Conservation (phyloP, 37 sponge, comb jelly and placozoan genomes). For the Cliona cf. orientalis region DNA sequence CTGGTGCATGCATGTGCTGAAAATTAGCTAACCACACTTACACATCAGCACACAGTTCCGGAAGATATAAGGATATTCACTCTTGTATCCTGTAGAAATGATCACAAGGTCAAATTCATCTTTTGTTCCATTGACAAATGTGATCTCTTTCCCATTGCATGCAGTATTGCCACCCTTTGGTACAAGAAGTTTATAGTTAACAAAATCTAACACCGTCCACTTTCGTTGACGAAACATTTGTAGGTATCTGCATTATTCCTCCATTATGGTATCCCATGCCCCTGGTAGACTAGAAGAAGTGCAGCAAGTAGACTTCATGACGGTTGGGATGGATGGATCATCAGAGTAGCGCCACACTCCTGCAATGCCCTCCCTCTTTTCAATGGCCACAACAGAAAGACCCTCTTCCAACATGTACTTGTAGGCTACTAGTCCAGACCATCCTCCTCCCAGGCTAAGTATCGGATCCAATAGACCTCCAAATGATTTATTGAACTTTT, state of each 20-base stretch:
- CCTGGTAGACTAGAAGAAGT: constrained; percentile 87
- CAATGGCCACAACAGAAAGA: constrained; percentile 82
- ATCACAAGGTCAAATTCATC: constrained; percentile 81
- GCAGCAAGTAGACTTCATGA: constrained; percentile 74
- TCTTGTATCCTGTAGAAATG: constrained; percentile 74
- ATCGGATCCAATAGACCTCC: too few species aligned
- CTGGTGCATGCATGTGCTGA: too few species aligned
- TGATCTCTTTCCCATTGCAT: constrained; percentile 60
- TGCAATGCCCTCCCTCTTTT: constrained; percentile 82
- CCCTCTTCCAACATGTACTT: constrained; percentile 93
- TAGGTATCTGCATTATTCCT: constrained; percentile 67
- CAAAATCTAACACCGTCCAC: constrained; percentile 65
- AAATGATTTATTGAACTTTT: too few species aligned
- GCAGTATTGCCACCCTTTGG: constrained; percentile 69
- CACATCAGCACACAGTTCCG: constrained; percentile 46
- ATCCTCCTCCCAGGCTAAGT: constrained; percentile 94
- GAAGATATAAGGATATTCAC: constrained; percentile 62
- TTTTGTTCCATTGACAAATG: constrained; percentile 63
- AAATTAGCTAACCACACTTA: too few species aligned
- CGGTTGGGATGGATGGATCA: constrained; percentile 68
- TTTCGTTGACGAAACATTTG: constrained; percentile 72
- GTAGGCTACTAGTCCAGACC: constrained; percentile 82
- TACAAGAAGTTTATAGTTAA: constrained; percentile 76
- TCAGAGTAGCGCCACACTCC: constrained; percentile 91
- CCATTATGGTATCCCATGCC: constrained; percentile 89